Evolutionary conservation across 2,113 vertebrate genomes (phyloP).

Genomic region (Sinosuthora webbiana): DNA sequence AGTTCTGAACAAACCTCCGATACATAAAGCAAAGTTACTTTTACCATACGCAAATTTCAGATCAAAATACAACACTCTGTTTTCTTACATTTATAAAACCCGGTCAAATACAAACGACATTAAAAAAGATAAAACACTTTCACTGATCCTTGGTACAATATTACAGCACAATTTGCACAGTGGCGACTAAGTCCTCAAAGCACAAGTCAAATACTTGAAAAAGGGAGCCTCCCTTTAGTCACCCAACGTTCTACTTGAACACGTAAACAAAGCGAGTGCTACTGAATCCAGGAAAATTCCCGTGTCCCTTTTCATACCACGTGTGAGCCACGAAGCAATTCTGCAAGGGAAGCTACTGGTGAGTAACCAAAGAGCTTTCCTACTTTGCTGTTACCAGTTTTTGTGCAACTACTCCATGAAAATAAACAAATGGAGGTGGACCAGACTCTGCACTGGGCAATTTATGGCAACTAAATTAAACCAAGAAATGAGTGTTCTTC

Average conservation of each 20-base stretch:
- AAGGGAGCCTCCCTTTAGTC: slow-evolving; percentile 20
- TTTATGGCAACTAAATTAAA: slow-evolving; percentile 20
- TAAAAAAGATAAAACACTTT: slow-evolving; percentile 81
- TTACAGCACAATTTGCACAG: slow-evolving; percentile 73
- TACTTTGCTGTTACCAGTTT: neutral
- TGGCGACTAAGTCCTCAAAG: slow-evolving; percentile 52
- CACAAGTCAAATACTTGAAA: slow-evolving; percentile 54
- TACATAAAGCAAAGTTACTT: slow-evolving; percentile 79
- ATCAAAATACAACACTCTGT: slow-evolving; percentile 82
- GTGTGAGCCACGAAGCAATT: slow-evolving; percentile 49
- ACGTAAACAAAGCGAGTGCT: slow-evolving; percentile 58
- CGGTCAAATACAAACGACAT: slow-evolving; percentile 79
- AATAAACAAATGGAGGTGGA: slow-evolving; percentile 30
- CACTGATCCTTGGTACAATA: slow-evolving; percentile 74
- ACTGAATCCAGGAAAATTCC: slow-evolving; percentile 41
- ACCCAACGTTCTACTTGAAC: slow-evolving; percentile 22
- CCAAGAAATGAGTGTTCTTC: neutral
- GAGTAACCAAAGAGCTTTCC: neutral
- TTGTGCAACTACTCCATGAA: slow-evolving; percentile 26
- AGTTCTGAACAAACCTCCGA: slow-evolving; percentile 79
- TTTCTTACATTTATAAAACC: slow-evolving; percentile 81
- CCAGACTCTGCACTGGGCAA: slow-evolving; percentile 26
- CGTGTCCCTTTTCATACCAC: neutral
- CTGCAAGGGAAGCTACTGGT: slow-evolving; percentile 37
- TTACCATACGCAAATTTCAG: slow-evolving; percentile 79